A percentile compares a stretch with the other conserved stretches of the same genome.
phyloP scores from a whole-genome alignment of 1,140 invertebrate genomes.

The Bombus confusus region DNA sequence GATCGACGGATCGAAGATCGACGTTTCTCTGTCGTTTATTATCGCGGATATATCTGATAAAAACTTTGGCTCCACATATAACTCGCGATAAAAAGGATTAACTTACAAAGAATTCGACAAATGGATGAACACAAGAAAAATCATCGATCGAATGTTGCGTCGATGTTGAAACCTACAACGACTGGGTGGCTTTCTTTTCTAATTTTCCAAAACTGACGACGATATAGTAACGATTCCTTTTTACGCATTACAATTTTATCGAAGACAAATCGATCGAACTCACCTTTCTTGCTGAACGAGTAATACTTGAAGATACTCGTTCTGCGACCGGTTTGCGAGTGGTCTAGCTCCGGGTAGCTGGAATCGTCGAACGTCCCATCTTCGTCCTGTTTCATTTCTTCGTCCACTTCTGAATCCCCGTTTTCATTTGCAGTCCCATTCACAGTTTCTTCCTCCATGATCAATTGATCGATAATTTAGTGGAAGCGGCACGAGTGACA shows the following conservation, averaged over 20 bases:
- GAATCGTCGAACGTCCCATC: conserved; percentile 39
- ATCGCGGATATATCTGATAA: neutral
- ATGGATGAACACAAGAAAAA: neutral
- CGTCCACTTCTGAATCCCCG: neutral
- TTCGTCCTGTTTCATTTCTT: neutral
- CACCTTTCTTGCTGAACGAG: conserved; percentile 66
- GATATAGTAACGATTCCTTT: neutral
- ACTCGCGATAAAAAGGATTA: neutral
- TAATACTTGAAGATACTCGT: conserved; percentile 74
- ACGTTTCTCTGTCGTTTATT: neutral
- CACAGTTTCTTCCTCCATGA: conserved; percentile 40
- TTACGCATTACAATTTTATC: neutral
- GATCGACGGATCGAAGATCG: neutral
- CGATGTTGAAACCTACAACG: neutral
- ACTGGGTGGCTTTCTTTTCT: neutral
- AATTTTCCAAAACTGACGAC: neutral
- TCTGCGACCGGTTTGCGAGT: conserved; percentile 58
- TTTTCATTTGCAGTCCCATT: neutral
- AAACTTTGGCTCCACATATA: no score
- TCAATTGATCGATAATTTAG: neutral
- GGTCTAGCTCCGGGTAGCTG: conserved; percentile 46
- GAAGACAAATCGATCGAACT: neutral
- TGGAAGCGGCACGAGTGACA: neutral
- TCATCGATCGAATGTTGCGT: neutral
- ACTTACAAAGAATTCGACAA: neutral